Evolutionary conservation across 2,888 invertebrate species (phyloP), one percentile per base, ranked within the genome.

Genomic region (Zhuqinia jingwanae): DNA sequence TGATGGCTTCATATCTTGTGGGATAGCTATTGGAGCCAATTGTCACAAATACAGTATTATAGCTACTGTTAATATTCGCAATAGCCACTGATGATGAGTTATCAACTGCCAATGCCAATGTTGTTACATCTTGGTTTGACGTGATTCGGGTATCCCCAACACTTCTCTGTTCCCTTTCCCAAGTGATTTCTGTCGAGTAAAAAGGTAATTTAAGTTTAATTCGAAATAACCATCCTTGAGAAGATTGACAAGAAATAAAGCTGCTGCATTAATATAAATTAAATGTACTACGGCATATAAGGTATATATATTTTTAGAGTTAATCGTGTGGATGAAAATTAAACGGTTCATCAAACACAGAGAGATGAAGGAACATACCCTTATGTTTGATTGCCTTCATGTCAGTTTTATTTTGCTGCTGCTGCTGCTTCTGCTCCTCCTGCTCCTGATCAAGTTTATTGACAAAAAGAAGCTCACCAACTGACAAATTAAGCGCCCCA

Each of bases 61-160:
- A 70, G 47, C 63, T 79, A 25, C 85, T 85, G 50, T 85, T 85
- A n/a, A 85, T 85, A 22, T 85, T 85, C 6, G 85, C 60, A 78
- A 85, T 79, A 11, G 85, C 85, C 1, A 85, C 85, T 36, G 73
- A 47, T 0, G 78, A 73, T 6, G 79, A 79, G 25, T 85, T 85
- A 13, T 78, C 85, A 27, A 73, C 50, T 3, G 85, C 85, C 30
- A 85, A 30, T 1, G 85, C 85, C 1, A 85, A 50, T 10, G 85
- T 85, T 6, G 85, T 79, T 5, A 85, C 85, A 65, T 85, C 85
- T 30, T 85, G 85, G 27, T 85, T 78, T 47, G 78, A 78, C 0
- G 73, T 58, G 2, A 85, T 58, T 70, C 73, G 42, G 10, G 79
- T 56, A 5, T 85, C 85, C 8, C 79, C 70, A 13, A 53, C 45